Percentiles rank a stretch among this genome's conserved stretches.
These are phyloP conservation scores for Aphaenogaster ashmeadi DNA, from an alignment of 1,140 invertebrate species.

Conservation along the genomic window DNA sequence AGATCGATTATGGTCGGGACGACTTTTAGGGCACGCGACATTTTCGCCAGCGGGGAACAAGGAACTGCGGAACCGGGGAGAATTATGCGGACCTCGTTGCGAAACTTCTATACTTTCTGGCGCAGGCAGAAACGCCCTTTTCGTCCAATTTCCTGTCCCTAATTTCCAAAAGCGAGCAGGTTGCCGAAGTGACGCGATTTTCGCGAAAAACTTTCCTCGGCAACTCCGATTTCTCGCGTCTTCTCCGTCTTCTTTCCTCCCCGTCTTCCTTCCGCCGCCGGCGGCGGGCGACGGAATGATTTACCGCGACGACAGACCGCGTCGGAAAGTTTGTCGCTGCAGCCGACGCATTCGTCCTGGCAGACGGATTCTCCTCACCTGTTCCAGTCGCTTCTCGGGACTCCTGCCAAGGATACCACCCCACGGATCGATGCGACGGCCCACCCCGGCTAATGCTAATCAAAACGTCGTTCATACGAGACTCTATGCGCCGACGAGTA, in stretches of 20 bases:
- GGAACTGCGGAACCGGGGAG: neutral
- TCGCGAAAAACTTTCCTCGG: constrained; percentile 59
- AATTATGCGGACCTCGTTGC: constrained; percentile 43
- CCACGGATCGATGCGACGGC: constrained; percentile 56
- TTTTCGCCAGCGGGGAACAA: neutral
- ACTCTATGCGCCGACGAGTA: constrained; percentile 17
- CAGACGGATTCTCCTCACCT: constrained; percentile 70
- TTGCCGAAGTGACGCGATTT: constrained; percentile 63
- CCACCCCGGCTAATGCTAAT: constrained; percentile 63
- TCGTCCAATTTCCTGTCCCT: constrained; percentile 54
- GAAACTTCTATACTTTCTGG: constrained; percentile 44
- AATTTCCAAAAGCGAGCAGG: constrained; percentile 57
- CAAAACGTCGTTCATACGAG: constrained; percentile 69
- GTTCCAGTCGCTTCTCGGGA: constrained; percentile 70
- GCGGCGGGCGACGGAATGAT: constrained; percentile 54
- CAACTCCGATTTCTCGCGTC: constrained; percentile 58
- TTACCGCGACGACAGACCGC: constrained; percentile 61
- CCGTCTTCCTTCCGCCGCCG: neutral
- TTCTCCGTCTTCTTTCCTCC: neutral
- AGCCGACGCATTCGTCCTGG: constrained; percentile 63
- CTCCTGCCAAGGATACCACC: constrained; percentile 67
- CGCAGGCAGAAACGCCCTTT: constrained; percentile 37
- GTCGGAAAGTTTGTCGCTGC: constrained; percentile 58
- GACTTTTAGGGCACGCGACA: constrained; percentile 39
- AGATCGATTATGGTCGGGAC: constrained; percentile 19